Base-by-base conservation (phyloP, 1,140 invertebrate genomes). In the Zaprionus gabonicus region DNA sequence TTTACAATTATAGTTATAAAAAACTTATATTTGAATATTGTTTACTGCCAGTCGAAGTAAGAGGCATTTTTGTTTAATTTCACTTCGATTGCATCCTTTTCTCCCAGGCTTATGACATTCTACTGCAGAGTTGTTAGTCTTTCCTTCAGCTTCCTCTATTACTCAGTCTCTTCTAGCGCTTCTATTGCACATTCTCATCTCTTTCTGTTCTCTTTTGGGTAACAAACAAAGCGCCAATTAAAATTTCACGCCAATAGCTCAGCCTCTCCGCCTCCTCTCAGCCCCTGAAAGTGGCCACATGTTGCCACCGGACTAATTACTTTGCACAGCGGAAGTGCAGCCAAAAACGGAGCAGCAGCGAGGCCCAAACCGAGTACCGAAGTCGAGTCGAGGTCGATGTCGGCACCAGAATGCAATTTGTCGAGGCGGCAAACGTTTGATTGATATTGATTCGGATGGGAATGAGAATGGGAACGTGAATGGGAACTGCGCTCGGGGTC, bases 241-340 rank as follows among this genome's bases (percentile, higher is more conserved):
- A 87, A 87, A 88, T 87, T 88, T 88, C 83, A 87, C 83, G 83
- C 83, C 83, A 87, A 87, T 87, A 88, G 84, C 68, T 80, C 80
- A 66, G 77, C 15, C 23, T 36, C 28, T 65, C 25, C 25, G 41
- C 15, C 31, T 25, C 27, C 12, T 41, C 31, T n/a, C 31, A n/a
- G 41, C 6, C n/a, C 2, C n/a, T n/a, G n/a, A 53, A 56, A 66
- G 38, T 56, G 70, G 84, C 80, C 83, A 83, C 84, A 86, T 86
- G 84, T 86, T 86, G 69, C 64, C 17, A 36, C 13, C 27, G 73
- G 66, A 87, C 83, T 86, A 86, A 86, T 86, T 88, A 76, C 80
- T 78, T 78, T 57, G 68, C 75, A 51, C 72, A 75, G 66, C 74
- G 77, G 77, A 76, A 60, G 65, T 76, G 60, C 44, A 60, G 41